Conservation (phyloP, 2,888 invertebrate genomes). For the Sepioteuthis lessoniana region DNA sequence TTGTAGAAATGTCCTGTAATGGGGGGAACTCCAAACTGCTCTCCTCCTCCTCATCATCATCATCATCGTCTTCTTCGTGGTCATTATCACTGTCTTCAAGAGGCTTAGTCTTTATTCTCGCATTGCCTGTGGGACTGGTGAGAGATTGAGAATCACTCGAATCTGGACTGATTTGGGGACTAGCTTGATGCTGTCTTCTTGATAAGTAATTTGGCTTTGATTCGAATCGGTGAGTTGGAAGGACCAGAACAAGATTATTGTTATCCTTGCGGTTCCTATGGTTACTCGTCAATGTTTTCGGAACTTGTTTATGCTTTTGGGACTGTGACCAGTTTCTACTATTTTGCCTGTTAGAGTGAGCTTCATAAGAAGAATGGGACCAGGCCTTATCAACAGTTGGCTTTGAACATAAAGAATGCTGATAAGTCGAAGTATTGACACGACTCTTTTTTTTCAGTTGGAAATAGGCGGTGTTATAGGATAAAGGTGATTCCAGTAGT, state of each 20-base stretch:
- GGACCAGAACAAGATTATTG: not conserved
- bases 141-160: not conserved
- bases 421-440: not conserved
- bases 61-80: not conserved
- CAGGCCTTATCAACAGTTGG: not conserved
- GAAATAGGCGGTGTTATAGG: conserved; percentile 44
- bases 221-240: not conserved
- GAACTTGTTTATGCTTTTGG: not conserved
- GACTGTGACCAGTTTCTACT: not conserved
- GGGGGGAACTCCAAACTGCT: not conserved
- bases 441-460: conserved; percentile 25
- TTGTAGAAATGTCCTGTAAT: not conserved
- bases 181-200: not conserved
- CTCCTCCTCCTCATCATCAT: not conserved
- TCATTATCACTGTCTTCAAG: conserved; percentile 34
- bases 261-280: not conserved
- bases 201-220: not conserved
- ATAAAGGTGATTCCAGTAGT: not conserved
- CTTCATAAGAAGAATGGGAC: not conserved
- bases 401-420: not conserved
- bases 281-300: not conserved
- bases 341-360: not conserved
- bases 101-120: not conserved
- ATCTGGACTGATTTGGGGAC: not conserved
- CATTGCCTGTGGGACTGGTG: not conserved